Evolutionary conservation across 2,113 vertebrate species (phyloP).

Genomic region (Aptenodytes forsteri): DNA sequence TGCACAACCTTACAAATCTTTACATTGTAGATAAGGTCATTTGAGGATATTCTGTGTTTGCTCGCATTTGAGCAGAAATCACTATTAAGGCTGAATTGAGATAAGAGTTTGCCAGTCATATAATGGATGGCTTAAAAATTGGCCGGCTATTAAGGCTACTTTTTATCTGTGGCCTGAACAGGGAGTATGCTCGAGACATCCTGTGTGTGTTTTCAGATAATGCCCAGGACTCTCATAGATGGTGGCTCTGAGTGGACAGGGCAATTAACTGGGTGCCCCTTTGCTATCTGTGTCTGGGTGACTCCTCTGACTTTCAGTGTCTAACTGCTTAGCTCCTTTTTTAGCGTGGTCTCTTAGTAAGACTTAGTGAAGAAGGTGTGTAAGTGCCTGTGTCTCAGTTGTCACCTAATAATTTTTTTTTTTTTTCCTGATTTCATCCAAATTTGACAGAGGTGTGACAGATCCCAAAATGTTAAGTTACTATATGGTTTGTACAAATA

Average conservation of each 20-base stretch:
- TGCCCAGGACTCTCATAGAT: neutral
- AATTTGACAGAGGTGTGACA: neutral
- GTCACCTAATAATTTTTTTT: neutral
- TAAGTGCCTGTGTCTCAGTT: neutral
- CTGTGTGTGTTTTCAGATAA: neutral
- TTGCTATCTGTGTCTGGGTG: neutral
- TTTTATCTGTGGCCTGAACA: neutral
- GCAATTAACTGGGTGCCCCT: neutral
- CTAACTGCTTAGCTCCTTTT: neutral
- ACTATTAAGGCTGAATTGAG: neutral
- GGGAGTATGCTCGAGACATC: neutral
- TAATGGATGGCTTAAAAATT: slow-evolving; percentile 21
- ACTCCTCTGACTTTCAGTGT: neutral
- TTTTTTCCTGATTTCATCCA: neutral
- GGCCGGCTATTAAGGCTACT: neutral
- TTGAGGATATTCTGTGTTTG: slow-evolving; percentile 5
- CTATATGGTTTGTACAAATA: neutral
- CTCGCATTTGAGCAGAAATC: neutral
- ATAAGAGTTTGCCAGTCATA: slow-evolving; percentile 20
- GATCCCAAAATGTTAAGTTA: neutral
- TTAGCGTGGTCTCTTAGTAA: neutral
- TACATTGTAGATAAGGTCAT: neutral
- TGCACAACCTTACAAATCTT: neutral
- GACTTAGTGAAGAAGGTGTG: neutral
- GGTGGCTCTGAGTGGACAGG: neutral